Conservation (phyloP, 35 echinoderm and acorn worm species). For the Holothuria glaberrima region DNA sequence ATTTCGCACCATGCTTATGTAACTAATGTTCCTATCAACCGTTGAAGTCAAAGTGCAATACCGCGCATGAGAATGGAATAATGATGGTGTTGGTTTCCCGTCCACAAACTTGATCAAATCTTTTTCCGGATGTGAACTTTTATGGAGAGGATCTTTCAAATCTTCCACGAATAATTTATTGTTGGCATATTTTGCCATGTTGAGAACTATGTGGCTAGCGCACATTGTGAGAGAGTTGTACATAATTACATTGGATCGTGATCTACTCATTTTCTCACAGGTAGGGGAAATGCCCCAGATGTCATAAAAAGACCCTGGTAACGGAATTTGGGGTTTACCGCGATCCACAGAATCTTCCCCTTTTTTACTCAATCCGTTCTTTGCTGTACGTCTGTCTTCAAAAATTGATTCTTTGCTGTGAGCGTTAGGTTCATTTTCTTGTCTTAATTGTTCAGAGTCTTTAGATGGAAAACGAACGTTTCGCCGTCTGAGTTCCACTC, state of each 20-base stretch:
- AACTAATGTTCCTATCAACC: neutral
- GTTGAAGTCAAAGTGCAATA: neutral
- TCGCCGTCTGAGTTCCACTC: neutral
- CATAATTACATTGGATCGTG: neutral
- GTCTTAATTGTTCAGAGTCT: neutral
- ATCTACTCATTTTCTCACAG: neutral
- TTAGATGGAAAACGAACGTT: neutral
- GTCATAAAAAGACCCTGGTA: neutral
- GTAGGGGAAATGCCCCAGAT: neutral
- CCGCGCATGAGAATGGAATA: slow-evolving; percentile 27
- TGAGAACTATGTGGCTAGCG: slow-evolving; percentile 37
- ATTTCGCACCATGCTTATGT: slow-evolving; percentile 47
- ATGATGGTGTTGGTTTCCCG: slow-evolving; percentile 1
- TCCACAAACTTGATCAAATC: slow-evolving; percentile 18
- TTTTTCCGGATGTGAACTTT: slow-evolving; percentile 35
- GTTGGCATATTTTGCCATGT: slow-evolving; percentile 40
- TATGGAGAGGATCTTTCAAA: slow-evolving; percentile 43
- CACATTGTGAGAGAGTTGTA: slow-evolving; percentile 47
- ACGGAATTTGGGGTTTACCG: neutral
- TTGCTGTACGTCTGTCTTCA: too few relatives aligned
- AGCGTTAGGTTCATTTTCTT: too few relatives aligned
- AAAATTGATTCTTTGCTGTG: too few relatives aligned
- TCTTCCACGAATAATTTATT: slow-evolving; percentile 40
- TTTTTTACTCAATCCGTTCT: neutral
- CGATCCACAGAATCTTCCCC: neutral